These are phyloP conservation scores for Caenorhabditis japonica DNA, from an alignment of 2,888 invertebrate genomes.

Conservation along the genomic window DNA sequence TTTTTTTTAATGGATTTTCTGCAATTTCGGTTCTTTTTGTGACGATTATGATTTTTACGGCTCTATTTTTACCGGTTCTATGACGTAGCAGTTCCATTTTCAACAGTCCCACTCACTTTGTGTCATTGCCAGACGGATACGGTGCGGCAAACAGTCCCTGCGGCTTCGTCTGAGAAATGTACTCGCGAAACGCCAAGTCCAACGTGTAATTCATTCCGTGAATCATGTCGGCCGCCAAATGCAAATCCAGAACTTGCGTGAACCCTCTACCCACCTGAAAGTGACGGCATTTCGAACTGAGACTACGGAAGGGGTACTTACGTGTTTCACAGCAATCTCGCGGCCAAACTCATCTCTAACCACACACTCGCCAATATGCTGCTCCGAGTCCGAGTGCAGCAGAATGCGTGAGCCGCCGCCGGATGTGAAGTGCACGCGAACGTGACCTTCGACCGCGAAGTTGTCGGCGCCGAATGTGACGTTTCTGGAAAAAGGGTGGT, in stretches of 20 bases:
- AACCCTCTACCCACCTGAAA: constrained; percentile 39
- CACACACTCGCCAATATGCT: constrained; percentile 52
- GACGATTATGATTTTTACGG: too few relatives aligned
- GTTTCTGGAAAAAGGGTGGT: constrained; percentile 36
- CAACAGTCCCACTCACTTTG: constrained; percentile 22
- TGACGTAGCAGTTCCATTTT: neutral
- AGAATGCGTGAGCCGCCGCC: constrained; percentile 45
- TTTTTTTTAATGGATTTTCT: too few relatives aligned
- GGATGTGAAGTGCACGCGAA: constrained; percentile 49
- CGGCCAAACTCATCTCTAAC: constrained; percentile 53
- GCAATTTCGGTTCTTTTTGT: too few relatives aligned
- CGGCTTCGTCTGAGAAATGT: constrained; percentile 17
- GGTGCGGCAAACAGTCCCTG: constrained; percentile 42
- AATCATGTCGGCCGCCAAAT: constrained; percentile 43
- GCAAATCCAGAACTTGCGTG: constrained; percentile 36
- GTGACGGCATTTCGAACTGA: neutral
- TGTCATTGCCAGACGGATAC: constrained; percentile 20
- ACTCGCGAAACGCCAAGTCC: constrained; percentile 30
- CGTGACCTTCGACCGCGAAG: constrained; percentile 59
- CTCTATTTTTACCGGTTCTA: constrained; percentile 45
- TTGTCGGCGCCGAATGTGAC: constrained; percentile 63
- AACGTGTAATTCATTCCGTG: constrained; percentile 50
- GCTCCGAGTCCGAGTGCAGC: constrained; percentile 54
- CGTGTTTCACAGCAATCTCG: constrained; percentile 52
- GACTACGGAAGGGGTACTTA: constrained; percentile 8